Evolutionary conservation across 2,888 invertebrate species (phyloP), one percentile per base, ranked within the genome.

Genomic region (Piscicola geometra): DNA sequence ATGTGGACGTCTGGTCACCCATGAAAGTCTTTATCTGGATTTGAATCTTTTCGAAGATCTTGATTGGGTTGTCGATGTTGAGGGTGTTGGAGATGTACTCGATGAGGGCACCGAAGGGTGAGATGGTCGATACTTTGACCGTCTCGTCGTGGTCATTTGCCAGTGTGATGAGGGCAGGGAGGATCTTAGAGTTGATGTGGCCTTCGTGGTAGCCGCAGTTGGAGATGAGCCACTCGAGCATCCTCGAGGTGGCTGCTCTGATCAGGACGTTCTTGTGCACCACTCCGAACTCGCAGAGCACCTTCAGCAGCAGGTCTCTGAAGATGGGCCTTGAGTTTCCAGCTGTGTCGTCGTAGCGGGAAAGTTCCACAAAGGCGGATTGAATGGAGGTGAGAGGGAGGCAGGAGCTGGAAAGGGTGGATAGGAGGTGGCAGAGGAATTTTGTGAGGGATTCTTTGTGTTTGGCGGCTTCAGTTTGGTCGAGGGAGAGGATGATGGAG

Each of bases 91-190:
- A 83, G 36, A 85, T 83, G 66, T 83, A 83, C 77, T 86, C 86
- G 72, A 88, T 88, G n/a, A 90, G 86, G 76, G 87, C 87, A 33
- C 90, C 90, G 77, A 90, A 86, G 0, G 89, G 89, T 69, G 89
- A 88, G 79, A 90, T 87, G 2, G 90, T 89, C 3, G 90, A 88
- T 70, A 89, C 88, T 81, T 89, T 86, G 0, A 90, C 90, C 79
- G 87, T 80, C 89, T 89, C 85, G 82, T 91, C 90, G 77, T 88
- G 87, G 83, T 91, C 91, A 82, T 88, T 90, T 52, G 90, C 90
- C 56, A 91, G 85, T 0, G 91, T 91, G 66, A 91, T 89, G 32
- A 91, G 87, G 33, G 90, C 90, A n/a, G 90, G 90, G 32, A 89
- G 88, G 64, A 90, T 87, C 82, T 89, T 88, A 2, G 88, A 85